Evolutionary conservation across 1,140 invertebrate genomes (phyloP).

Genomic region (Phortica variegata): DNA sequence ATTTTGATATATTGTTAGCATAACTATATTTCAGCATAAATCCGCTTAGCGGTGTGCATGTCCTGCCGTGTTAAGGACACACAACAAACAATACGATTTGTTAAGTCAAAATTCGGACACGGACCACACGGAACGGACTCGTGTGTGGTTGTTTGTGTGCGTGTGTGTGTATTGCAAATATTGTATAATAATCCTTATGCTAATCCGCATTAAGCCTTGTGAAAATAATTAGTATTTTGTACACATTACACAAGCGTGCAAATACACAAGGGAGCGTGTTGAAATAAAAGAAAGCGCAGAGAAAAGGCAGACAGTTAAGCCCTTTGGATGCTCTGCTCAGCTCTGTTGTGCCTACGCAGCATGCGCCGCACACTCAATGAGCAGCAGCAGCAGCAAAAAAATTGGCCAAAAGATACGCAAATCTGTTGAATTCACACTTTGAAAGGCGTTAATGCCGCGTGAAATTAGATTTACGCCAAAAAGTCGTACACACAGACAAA

Average conservation of each 20-base stretch:
- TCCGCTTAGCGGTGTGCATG: slow-evolving; percentile 20
- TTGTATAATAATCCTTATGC: slow-evolving; percentile 49
- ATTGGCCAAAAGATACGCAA: slow-evolving; percentile 29
- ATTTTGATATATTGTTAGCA: no score
- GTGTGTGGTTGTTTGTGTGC: background rate
- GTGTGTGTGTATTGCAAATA: slow-evolving; percentile 28
- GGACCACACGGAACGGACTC: slow-evolving; percentile 23
- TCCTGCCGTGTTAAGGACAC: background rate
- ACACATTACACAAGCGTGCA: slow-evolving; percentile 29
- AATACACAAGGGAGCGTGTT: slow-evolving; percentile 8
- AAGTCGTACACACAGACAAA: slow-evolving; percentile 28
- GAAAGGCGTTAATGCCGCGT: slow-evolving; percentile 56
- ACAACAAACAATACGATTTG: slow-evolving; percentile 12
- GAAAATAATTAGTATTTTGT: slow-evolving; percentile 54
- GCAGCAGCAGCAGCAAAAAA: background rate
- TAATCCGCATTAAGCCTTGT: slow-evolving; percentile 54
- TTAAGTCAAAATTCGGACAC: background rate
- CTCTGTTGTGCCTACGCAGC: no score
- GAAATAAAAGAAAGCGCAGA: slow-evolving; percentile 1
- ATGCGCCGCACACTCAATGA: slow-evolving; percentile 6
- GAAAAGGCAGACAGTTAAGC: background rate
- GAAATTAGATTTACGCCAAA: slow-evolving; percentile 56
- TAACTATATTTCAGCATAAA: slow-evolving; percentile 9
- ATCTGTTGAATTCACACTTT: no score
- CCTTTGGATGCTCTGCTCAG: no score